These are phyloP conservation scores for Parasteatoda tepidariorum DNA, from an alignment of 1,140 invertebrate genomes.

Conservation along the genomic window DNA sequence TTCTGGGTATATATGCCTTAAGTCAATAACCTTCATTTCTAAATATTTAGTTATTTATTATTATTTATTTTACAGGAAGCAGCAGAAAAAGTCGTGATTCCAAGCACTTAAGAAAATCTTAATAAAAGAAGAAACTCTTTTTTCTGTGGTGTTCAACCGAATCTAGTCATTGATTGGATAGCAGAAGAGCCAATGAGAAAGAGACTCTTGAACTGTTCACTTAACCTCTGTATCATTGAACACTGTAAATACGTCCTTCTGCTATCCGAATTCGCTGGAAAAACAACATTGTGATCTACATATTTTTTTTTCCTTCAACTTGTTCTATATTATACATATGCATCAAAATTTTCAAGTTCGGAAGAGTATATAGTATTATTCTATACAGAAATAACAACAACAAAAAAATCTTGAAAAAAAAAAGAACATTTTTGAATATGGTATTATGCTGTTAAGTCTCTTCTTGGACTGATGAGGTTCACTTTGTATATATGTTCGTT, in stretches of 20 bases:
- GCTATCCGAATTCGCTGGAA: neutral
- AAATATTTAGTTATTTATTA: neutral
- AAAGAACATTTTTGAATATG: neutral
- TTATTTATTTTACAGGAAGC: constrained; percentile 23
- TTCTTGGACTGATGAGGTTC: neutral
- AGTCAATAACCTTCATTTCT: neutral
- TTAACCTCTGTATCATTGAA: neutral
- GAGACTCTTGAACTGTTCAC: neutral
- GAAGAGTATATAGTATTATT: neutral
- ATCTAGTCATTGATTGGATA: constrained; percentile 17
- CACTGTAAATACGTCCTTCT: neutral
- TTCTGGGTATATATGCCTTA: too few species aligned
- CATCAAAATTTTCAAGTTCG: constrained; percentile 14
- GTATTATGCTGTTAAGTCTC: neutral
- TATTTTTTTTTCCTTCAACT: constrained; percentile 46
- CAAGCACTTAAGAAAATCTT: constrained; percentile 48
- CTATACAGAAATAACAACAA: too few species aligned
- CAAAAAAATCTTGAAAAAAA: neutral
- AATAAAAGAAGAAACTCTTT: neutral
- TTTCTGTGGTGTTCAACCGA: neutral
- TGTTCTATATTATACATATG: constrained; percentile 7
- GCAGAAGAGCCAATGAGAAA: neutral
- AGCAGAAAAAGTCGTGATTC: constrained; percentile 50
- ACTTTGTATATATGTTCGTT: too few species aligned
- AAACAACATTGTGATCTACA: constrained; percentile 45